Conservation (phyloP, 2,113 vertebrate genomes). For the Microtus oregoni region DNA sequence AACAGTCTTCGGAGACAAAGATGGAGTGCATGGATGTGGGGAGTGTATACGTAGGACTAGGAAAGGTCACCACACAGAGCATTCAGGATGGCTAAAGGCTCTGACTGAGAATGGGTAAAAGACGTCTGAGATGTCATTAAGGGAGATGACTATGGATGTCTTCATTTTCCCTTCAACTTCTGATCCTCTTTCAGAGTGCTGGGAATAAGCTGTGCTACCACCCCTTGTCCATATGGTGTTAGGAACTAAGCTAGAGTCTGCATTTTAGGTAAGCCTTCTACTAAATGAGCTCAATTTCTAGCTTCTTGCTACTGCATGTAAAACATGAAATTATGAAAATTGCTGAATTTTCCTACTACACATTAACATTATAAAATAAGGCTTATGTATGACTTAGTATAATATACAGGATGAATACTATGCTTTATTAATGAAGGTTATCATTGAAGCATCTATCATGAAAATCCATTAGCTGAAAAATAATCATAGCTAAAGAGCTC, state of each 20-base stretch:
- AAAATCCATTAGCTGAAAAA: background rate
- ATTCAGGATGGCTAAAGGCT: background rate
- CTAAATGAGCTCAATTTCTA: background rate
- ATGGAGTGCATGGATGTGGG: background rate
- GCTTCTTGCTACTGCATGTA: background rate
- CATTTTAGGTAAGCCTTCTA: background rate
- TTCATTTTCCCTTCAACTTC: background rate
- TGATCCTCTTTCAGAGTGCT: background rate
- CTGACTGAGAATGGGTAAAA: too few relatives aligned
- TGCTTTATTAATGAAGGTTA: background rate
- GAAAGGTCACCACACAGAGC: background rate
- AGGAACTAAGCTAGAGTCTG: background rate
- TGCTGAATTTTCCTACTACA: background rate
- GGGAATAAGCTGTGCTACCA: background rate
- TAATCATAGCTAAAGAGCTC: background rate
- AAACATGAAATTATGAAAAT: background rate
- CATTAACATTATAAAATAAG: background rate
- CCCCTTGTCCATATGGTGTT: too few relatives aligned
- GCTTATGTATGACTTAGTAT: background rate
- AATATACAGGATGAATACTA: background rate
- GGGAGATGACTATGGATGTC: background rate
- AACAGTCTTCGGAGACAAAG: background rate
- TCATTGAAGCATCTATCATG: background rate
- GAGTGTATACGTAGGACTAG: too few relatives aligned
- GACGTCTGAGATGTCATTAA: background rate